Base-by-base conservation (phyloP, 2,888 invertebrate species). In the Girardia tigrina region DNA sequence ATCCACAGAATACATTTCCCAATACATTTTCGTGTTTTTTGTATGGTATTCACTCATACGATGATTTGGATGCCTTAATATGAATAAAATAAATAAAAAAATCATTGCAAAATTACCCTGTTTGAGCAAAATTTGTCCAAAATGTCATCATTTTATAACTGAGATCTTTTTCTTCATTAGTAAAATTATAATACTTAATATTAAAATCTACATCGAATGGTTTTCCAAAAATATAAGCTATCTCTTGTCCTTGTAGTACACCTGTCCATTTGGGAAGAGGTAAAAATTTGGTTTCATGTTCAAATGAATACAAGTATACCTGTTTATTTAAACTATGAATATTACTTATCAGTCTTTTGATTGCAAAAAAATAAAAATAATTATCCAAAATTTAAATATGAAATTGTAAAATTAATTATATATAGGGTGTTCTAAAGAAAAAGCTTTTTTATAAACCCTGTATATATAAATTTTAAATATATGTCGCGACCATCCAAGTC, bases 101-200 rank as follows among this genome's bases (percentile, higher is more conserved):
- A 36, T 36, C 16, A 36, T 12, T 36, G 8, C 23, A 12, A 56
- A n/a, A n/a, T 12, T 16, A 56, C 56, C 56, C 56, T 20, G 56
- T 56, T 56, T 56, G 56, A 12, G 56, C 56, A 56, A 56, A 56
- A 56, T 56, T 56, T 20, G 56, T 56, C 56, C 56, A 56, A 56
- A 12, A 56, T 4, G 56, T 12, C 56, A 56, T 56, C n/a, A 56
- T 56, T 56, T 56, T 56, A 12, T 56, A 4, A 16, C 56, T 56
- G n/a, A 56, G 56, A 6, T 56, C n/a, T 23, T 2, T 4, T 56
- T 56, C 56, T 56, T 56, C 16, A 8, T 36, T 16, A 36, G 12
- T 36, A 16, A 36, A 36, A 36, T 36, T 36, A 16, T 36, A 36
- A 36, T 36, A 36, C 16, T 36, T 36, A 12, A 12, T 36, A 12